A percentile compares a stretch with the other conserved stretches of the same genome.
These are phyloP conservation scores for Zeugodacus cucurbitae DNA, from an alignment of 1,140 invertebrate species.

Conservation along the genomic window DNA sequence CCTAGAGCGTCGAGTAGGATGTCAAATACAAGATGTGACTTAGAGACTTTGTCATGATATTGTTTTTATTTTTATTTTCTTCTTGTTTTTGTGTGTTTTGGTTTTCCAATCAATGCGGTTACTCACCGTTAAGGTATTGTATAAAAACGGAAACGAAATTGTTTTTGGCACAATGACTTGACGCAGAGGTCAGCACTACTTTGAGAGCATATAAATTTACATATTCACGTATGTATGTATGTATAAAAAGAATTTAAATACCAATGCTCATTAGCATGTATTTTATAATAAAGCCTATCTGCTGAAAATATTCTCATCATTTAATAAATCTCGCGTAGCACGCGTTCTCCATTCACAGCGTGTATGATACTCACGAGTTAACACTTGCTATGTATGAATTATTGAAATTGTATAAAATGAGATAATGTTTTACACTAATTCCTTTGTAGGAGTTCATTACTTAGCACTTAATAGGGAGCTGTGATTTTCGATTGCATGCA, in stretches of 20 bases:
- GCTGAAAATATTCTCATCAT: not conserved
- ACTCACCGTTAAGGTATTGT: not conserved
- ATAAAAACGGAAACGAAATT: not conserved
- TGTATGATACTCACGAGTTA: not conserved
- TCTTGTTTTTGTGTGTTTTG: not conserved
- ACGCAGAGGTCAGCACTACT: not conserved
- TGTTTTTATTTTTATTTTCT: not conserved
- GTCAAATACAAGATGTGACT: not conserved
- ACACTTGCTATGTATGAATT: not conserved
- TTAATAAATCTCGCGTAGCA: not conserved
- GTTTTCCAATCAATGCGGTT: not conserved
- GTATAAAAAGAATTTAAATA: not conserved
- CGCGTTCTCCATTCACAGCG: not conserved
- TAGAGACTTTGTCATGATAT: not conserved
- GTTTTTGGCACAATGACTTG: conserved; percentile 26
- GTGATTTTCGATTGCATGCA: not conserved
- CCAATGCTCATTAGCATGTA: not conserved
- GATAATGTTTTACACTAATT: conserved; percentile 7
- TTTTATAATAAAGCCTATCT: not conserved
- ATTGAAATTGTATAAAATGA: not conserved
- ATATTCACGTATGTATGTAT: not conserved
- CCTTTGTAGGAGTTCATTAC: not conserved
- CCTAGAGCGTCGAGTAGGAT: not conserved
- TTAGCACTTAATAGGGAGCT: not conserved
- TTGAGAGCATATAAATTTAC: not conserved